Evolutionary conservation across 2,113 vertebrate genomes (phyloP), one percentile per base, ranked within the genome.

Genomic region (Struthidea cinerea): DNA sequence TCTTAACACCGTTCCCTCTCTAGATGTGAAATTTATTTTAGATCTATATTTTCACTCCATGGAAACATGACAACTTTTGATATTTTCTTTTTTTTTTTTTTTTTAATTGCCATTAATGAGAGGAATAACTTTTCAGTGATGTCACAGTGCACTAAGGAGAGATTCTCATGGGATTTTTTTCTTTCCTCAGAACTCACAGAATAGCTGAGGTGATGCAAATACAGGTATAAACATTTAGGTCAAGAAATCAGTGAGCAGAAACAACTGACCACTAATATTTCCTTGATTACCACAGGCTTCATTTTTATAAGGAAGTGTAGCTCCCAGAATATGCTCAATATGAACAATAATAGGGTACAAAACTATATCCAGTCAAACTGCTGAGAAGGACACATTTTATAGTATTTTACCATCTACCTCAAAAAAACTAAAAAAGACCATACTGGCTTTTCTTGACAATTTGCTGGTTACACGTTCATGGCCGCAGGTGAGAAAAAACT

Each of bases 401-500:
- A 53, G n/a, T 46, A 50, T 39, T 89, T 39, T 84, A 1, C 3
- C 18, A 42, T 9, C 35, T 52, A 55, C 5, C 9, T 37, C 3
- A 50, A 70, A 46, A 42, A 37, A 65, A 1, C 3, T 7, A 14
- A 47, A 44, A 21, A 56, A 44, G 1, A 11, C 4, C 11, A 2
- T 55, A 23, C 2, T 42, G 11, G 2, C 9, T 14, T 89, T 74
- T 74, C 20, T 23, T 37, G 22, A 30, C 10, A 18, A 44, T 69
- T 80, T 86, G 0, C 2, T 53, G 4, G 9, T 57, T 64, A 49
- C 5, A 26, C 32, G 3, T 46, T 37, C n/a, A 57, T 42, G 14
- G 6, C 7, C 0, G 0, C 17, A 69, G 5, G 6, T 47, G 33
- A 84, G 22, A 70, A 77, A 91, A 74, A 44, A 8, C 7, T 57